Evolutionary conservation across 2,888 invertebrate species (phyloP), one percentile per base, ranked within the genome.

Genomic region (Leucophenga montana): DNA sequence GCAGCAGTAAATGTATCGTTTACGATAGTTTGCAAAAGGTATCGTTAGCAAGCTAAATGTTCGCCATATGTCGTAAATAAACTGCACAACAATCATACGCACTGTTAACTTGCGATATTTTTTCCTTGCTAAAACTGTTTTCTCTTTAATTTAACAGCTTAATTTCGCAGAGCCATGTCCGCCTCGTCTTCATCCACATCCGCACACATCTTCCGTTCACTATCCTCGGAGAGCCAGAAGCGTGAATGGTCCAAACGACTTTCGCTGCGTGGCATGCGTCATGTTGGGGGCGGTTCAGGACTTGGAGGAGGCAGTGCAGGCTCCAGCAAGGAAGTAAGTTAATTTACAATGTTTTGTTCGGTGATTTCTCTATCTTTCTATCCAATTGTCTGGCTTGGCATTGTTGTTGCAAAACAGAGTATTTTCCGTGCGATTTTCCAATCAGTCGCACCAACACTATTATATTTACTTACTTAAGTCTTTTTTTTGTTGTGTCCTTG

Each of bases 231-330:
- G 81, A 90, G 91, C 71, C 90, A 92, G 77, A 90, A 92, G 78
- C 90, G 92, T 70, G 93, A 94, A 82, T 94, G 94, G 94, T 93
- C 92, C 87, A 92, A 92, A 89, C 90, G 94, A 75, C 91, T 94
- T 76, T 94, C 94, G 76, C 90, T 94, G 66, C 91, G 94, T 74
- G 94, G 93, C 80, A 92, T 93, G 83, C 91, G 93, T 71, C 91
- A 93, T 57, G 86, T 69, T 3, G 62, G 71, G 70, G 91, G 91
- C 77, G 70, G 59, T 1, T 53, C 67, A 8, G 48, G 22, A 27
- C 14, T 22, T 14, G 66, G 66, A 16, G 70, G 57, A 0, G 74
- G 91, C 90, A 87, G 92, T 91, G 33, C 33, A 5, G 83, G 89
- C 89, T 88, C 74, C 69, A 77, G 72, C 73, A 87, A 85, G 80